These are phyloP conservation scores for Pelecanoides urinatrix DNA, from an alignment of 2,113 vertebrate species.

Conservation along the genomic window DNA sequence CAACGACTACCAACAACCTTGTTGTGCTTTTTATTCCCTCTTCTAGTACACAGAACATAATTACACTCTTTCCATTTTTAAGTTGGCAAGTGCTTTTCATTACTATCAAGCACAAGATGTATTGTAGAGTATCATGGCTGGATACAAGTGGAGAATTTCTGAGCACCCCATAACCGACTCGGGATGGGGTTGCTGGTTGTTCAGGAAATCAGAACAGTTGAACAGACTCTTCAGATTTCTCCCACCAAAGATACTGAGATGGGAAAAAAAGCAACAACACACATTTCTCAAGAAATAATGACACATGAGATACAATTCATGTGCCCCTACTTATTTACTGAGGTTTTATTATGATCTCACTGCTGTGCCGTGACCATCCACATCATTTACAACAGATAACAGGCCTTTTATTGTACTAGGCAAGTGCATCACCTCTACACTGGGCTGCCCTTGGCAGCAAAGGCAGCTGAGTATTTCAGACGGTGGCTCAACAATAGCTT, in stretches of 20 bases:
- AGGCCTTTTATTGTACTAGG: background rate
- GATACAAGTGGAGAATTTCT: background rate
- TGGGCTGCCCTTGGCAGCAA: background rate
- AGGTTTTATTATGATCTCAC: background rate
- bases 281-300: background rate
- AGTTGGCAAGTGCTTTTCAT: background rate
- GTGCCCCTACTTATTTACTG: background rate
- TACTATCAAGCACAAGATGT: background rate
- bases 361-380: background rate
- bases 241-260: background rate
- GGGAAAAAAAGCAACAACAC: background rate
- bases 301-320: fast-evolving
- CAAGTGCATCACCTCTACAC: background rate
- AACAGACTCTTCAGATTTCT: background rate
- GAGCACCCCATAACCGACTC: background rate
- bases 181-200: background rate
- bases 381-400: background rate
- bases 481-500: fast-evolving
- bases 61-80: background rate
- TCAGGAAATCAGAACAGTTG: background rate
- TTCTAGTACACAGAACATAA: background rate
- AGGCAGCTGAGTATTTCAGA: background rate
- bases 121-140: background rate
- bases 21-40: background rate
- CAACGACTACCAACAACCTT: background rate